Conservation (phyloP, 2,113 vertebrate species). For the Artemisiospiza belli region DNA sequence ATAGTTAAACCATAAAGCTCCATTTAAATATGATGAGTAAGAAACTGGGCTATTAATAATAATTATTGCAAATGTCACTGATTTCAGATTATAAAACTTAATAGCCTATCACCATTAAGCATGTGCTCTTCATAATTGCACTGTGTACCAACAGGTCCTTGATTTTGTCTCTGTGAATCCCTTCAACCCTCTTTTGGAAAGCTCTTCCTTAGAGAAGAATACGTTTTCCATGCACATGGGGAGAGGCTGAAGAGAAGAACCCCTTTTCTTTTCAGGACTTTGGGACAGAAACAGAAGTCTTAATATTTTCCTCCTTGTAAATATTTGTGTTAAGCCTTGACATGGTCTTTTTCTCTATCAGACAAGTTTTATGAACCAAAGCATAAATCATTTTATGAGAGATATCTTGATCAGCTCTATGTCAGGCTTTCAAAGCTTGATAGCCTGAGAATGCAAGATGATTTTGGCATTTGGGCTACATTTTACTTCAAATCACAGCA, state of each 20-base stretch:
- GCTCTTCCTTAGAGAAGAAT: neutral
- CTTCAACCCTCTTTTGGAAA: neutral
- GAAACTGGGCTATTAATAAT: slow-evolving; percentile 61
- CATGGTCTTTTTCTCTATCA: accelerated
- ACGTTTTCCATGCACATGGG: neutral
- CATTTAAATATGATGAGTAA: slow-evolving; percentile 51
- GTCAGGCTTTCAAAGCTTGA: neutral
- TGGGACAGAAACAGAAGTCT: neutral
- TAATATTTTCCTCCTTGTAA: neutral
- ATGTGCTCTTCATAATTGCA: slow-evolving; percentile 53
- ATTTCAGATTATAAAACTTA: slow-evolving; percentile 67
- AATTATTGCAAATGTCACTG: slow-evolving; percentile 68
- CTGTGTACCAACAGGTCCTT: slow-evolving; percentile 42
- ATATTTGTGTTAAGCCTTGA: neutral
- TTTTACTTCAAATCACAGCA: neutral
- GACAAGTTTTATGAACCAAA: neutral
- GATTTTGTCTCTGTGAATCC: neutral
- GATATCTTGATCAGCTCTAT: neutral
- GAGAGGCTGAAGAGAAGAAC: neutral
- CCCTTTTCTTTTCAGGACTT: neutral
- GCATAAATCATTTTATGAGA: neutral
- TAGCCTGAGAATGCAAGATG: neutral
- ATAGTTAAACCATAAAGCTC: slow-evolving; percentile 49
- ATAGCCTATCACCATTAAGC: slow-evolving; percentile 57
- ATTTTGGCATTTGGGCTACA: neutral